Percentiles rank a stretch among this genome's conserved stretches.
phyloP scores from a whole-genome alignment of 2,888 invertebrate species.

The Machimus atricapillus region DNA sequence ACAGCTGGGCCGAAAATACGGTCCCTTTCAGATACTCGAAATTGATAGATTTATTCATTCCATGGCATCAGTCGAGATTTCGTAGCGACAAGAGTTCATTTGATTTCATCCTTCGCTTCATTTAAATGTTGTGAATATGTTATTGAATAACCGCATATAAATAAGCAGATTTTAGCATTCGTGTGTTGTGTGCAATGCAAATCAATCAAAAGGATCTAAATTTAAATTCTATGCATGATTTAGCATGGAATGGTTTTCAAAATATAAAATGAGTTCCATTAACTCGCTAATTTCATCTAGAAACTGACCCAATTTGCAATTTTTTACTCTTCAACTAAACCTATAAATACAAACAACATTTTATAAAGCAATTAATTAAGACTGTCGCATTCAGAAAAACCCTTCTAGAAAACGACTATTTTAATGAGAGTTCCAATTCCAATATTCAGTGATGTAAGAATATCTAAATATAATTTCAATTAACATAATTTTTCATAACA shows the following conservation, averaged over 20 bases:
- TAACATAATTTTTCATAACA: too few species aligned
- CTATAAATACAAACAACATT: neutral
- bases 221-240: neutral
- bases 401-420: too few species aligned
- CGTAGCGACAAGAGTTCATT: neutral
- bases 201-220: neutral
- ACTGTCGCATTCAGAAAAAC: neutral
- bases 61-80: neutral
- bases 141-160: neutral
- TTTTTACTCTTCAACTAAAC: neutral
- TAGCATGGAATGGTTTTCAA: neutral
- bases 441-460: neutral
- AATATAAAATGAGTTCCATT: neutral
- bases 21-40: neutral
- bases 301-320: too few species aligned
- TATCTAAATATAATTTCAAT: neutral
- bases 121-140: neutral
- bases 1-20: neutral
- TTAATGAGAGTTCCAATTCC: too few species aligned
- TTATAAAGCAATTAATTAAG: neutral
- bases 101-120: neutral
- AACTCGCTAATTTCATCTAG: neutral
- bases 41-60: slow-evolving; percentile 28
- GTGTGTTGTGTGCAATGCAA: neutral
- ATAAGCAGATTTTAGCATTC: neutral